A percentile compares a stretch with the other conserved stretches of the same genome.
Evolutionary conservation across 2,113 vertebrate genomes (phyloP).

Genomic region (Dascyllus trimaculatus): DNA sequence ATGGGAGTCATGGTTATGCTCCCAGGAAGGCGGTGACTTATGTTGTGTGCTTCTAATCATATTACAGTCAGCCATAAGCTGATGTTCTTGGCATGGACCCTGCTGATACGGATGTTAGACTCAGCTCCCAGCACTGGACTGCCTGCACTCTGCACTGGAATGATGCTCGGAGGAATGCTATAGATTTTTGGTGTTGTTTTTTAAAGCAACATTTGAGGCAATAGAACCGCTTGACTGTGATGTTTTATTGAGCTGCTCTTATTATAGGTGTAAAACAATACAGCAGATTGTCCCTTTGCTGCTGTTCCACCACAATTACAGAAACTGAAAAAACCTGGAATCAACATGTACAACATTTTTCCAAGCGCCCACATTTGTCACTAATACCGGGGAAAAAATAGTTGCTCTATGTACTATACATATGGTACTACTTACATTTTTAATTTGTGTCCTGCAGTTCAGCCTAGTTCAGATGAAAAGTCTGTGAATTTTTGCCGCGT

Average conservation of each 20-base stretch:
- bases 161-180: conserved; percentile 2
- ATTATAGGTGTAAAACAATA: conserved; percentile 5
- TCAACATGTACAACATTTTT: too few relatives aligned
- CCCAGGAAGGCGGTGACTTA: conserved; percentile 65
- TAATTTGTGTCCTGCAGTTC: too few relatives aligned
- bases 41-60: conserved; percentile 76
- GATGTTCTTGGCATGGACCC: conserved; percentile 69
- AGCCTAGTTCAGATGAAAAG: too few relatives aligned
- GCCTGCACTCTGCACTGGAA: neutral
- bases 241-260: neutral
- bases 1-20: conserved; percentile 67
- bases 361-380: too few relatives aligned
- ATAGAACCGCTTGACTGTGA: neutral
- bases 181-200: neutral
- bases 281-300: neutral
- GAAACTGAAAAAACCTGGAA: too few relatives aligned
- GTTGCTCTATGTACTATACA: too few relatives aligned
- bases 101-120: conserved; percentile 59
- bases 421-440: too few relatives aligned
- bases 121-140: conserved; percentile 24
- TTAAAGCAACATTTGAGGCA: neutral
- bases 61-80: conserved; percentile 74
- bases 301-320: too few relatives aligned
- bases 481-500: too few relatives aligned
- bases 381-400: too few relatives aligned